phyloP scores from a whole-genome alignment of 2,797 vertebrate species.

The Sebastes itinus region DNA sequence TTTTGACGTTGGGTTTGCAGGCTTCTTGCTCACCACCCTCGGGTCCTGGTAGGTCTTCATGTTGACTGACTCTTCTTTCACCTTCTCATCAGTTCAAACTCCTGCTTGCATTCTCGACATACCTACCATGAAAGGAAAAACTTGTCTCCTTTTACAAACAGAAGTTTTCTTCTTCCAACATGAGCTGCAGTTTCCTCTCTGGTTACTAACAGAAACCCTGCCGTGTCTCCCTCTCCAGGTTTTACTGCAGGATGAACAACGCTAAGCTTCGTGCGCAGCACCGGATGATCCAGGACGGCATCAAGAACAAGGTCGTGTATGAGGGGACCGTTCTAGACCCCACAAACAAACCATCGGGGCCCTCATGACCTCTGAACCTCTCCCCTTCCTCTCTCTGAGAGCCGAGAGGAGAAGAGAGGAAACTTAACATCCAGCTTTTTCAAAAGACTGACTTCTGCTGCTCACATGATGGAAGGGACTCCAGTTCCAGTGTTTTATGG shows the following conservation, averaged over 20 bases:
- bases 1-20: slow-evolving; percentile 79
- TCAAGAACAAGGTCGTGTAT: slow-evolving; percentile 82
- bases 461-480: not conserved
- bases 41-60: slow-evolving; percentile 78
- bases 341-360: slow-evolving; percentile 36
- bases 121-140: not conserved
- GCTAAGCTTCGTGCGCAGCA: slow-evolving; percentile 76
- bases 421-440: not conserved
- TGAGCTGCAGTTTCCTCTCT: not conserved
- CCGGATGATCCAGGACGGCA: slow-evolving; percentile 72
- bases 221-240: slow-evolving; percentile 53
- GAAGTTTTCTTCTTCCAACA: not conserved
- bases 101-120: not conserved
- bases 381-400: not conserved
- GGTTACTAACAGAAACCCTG: not conserved
- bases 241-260: slow-evolving; percentile 77
- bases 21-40: slow-evolving; percentile 80
- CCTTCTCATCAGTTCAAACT: not conserved
- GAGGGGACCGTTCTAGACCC: slow-evolving; percentile 79
- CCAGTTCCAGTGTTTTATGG: rapidly evolving
- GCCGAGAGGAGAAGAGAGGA: not conserved
- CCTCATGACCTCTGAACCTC: slow-evolving; percentile 40
- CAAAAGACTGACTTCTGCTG: not conserved
- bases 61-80: not conserved
- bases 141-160: not conserved